These are phyloP conservation scores for Diaphora mendica DNA, from an alignment of 2,888 invertebrate genomes.

Conservation along the genomic window DNA sequence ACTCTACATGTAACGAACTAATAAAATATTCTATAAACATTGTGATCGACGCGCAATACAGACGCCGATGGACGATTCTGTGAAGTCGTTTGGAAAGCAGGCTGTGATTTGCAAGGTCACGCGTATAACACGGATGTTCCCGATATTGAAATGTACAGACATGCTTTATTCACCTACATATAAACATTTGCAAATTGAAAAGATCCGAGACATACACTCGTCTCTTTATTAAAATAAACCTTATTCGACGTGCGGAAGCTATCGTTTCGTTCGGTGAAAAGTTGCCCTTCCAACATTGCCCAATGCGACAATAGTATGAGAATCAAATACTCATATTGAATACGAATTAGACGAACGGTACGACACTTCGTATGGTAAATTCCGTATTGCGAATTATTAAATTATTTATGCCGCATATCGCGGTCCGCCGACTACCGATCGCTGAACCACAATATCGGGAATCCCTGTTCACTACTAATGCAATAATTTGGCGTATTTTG, in stretches of 20 bases:
- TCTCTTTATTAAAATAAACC: slow-evolving; percentile 65
- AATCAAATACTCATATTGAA: slow-evolving; percentile 86
- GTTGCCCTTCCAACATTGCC: slow-evolving; percentile 72
- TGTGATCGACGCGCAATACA: slow-evolving; percentile 77
- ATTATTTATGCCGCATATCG: slow-evolving; percentile 86
- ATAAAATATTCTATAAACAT: slow-evolving; percentile 79
- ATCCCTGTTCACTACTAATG: slow-evolving; percentile 86
- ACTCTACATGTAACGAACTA: slow-evolving; percentile 71
- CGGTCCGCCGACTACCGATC: slow-evolving; percentile 78
- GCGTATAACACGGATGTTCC: slow-evolving; percentile 87
- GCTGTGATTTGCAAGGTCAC: slow-evolving; percentile 87
- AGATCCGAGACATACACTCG: slow-evolving; percentile 70
- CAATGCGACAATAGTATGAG: slow-evolving; percentile 85
- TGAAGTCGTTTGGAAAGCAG: slow-evolving; percentile 87
- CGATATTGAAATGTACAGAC: slow-evolving; percentile 86
- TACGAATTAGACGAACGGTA: slow-evolving; percentile 85
- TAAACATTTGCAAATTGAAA: slow-evolving; percentile 82
- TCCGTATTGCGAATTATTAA: slow-evolving; percentile 87
- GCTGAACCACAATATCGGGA: slow-evolving; percentile 86
- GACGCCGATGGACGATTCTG: slow-evolving; percentile 80
- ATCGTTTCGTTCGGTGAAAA: slow-evolving; percentile 70
- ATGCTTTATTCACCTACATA: slow-evolving; percentile 87
- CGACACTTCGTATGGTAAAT: slow-evolving; percentile 85
- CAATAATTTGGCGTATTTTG: slow-evolving; percentile 87
- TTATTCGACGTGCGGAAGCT: slow-evolving; percentile 67